Percentiles rank a stretch among this genome's conserved stretches.
Evolutionary conservation across 2,888 invertebrate genomes (phyloP).

Genomic region (Napeogenes inachia): DNA sequence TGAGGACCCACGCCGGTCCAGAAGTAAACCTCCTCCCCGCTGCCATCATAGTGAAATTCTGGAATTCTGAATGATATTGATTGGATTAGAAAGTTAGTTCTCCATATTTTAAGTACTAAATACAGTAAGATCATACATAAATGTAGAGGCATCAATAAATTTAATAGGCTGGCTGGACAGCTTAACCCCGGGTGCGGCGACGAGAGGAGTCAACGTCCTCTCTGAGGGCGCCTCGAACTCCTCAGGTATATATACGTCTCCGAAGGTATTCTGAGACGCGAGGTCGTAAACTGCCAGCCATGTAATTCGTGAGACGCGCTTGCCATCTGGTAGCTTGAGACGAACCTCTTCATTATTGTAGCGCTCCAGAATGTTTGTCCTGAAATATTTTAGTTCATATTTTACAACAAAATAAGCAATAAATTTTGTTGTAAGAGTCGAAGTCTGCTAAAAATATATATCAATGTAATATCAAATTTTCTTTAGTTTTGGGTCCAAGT

Average conservation of each 20-base stretch:
- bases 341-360: slow-evolving; percentile 92
- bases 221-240: slow-evolving; percentile 91
- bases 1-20: slow-evolving; percentile 94
- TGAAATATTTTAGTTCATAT: slow-evolving; percentile 45
- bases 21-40: slow-evolving; percentile 87
- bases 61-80: slow-evolving; percentile 72
- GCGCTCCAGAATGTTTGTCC: slow-evolving; percentile 90
- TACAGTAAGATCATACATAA: slow-evolving; percentile 58
- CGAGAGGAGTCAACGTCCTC: slow-evolving; percentile 65
- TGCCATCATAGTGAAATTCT: slow-evolving; percentile 87
- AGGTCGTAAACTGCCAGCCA: slow-evolving; percentile 95
- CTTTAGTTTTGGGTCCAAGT: no score
- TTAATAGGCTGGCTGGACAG: slow-evolving; percentile 84
- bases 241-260: slow-evolving; percentile 92
- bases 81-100: no score
- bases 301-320: slow-evolving; percentile 90
- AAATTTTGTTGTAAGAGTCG: no score
- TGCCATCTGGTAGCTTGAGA: slow-evolving; percentile 87
- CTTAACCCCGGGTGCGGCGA: slow-evolving; percentile 44
- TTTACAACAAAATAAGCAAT: no score
- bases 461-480: no score
- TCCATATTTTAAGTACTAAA: no score
- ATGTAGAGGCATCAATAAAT: slow-evolving; percentile 88
- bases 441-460: no score
- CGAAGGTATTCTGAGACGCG: slow-evolving; percentile 90